Percentiles rank a stretch among this genome's conserved stretches.
Evolutionary conservation across 2,888 invertebrate species (phyloP).

Genomic region (Zelleria hepariella): DNA sequence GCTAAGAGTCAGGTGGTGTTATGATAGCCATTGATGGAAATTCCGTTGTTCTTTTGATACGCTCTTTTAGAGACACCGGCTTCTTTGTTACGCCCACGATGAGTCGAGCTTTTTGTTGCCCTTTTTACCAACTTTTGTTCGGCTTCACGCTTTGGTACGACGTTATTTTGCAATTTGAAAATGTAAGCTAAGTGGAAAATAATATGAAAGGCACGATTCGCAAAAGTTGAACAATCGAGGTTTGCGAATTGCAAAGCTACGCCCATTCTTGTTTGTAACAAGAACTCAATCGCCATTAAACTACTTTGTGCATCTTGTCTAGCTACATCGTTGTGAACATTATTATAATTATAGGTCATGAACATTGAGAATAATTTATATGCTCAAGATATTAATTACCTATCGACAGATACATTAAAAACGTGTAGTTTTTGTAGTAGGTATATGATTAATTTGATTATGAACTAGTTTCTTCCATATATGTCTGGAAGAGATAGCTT

Average conservation of each 20-base stretch:
- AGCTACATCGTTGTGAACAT: conserved; percentile 30
- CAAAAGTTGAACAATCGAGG: not conserved
- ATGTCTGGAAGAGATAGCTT: too few species aligned
- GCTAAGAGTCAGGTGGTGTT: not conserved
- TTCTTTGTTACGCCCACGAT: not conserved
- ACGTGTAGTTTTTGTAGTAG: conserved; percentile 24
- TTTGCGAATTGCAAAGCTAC: not conserved
- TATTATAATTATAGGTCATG: conserved; percentile 69
- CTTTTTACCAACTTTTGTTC: not conserved
- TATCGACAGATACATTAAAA: conserved; percentile 13
- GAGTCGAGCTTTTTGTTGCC: not conserved
- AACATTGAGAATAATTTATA: conserved; percentile 60
- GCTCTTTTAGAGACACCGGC: not conserved
- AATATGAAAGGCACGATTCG: not conserved
- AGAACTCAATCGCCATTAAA: conserved; percentile 6
- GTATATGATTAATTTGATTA: conserved; percentile 38
- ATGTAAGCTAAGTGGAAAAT: not conserved
- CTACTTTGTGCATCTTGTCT: conserved; percentile 2
- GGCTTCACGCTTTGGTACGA: not conserved
- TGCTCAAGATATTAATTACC: conserved; percentile 30
- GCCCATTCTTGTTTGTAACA: conserved; percentile 18
- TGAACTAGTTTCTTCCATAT: conserved; percentile 21
- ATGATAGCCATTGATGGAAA: not conserved
- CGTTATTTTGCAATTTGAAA: not conserved
- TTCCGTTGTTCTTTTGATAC: not conserved